Percentiles rank a stretch among this genome's conserved stretches.
Conservation (phyloP, 2,888 invertebrate genomes). For the Tinea trinotella region DNA sequence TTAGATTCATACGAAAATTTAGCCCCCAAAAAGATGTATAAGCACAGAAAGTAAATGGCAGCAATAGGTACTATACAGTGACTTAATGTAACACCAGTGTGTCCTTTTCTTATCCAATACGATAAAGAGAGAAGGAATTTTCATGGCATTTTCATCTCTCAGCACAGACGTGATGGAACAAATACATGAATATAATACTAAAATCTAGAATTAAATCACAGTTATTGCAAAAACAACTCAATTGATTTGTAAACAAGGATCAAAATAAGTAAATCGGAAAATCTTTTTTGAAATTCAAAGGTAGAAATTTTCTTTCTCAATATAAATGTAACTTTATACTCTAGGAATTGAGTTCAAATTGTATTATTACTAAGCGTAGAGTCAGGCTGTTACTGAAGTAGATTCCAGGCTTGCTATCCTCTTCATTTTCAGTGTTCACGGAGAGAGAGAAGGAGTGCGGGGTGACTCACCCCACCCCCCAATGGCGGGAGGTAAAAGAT, state of each 20-base stretch:
- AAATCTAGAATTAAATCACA: constrained; percentile 47
- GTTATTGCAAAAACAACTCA: constrained; percentile 43
- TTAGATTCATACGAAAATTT: constrained; percentile 46
- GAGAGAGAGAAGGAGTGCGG: constrained; percentile 49
- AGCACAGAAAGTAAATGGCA: constrained; percentile 52
- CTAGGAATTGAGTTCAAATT: constrained; percentile 14
- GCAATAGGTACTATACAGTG: constrained; percentile 49
- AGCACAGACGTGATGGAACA: constrained; percentile 63
- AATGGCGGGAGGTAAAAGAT: constrained; percentile 66
- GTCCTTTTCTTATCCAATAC: constrained; percentile 45
- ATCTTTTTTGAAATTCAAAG: constrained; percentile 61
- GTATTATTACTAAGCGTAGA: constrained; percentile 31
- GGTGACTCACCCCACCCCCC: constrained; percentile 57
- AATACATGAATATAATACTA: constrained; percentile 68
- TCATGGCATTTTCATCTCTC: constrained; percentile 65
- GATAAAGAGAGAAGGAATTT: constrained; percentile 51
- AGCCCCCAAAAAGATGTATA: constrained; percentile 39
- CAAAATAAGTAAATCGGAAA: constrained; percentile 45
- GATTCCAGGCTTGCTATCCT: constrained; percentile 37
- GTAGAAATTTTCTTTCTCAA: constrained; percentile 44
- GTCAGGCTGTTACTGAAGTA: constrained; percentile 32
- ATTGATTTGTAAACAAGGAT: constrained; percentile 38
- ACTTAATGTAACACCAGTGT: constrained; percentile 51
- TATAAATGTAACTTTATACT: constrained; percentile 34
- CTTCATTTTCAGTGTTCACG: constrained; percentile 43